These are phyloP conservation scores for Dysmachus trigonus DNA, from an alignment of 2,888 invertebrate genomes.

Conservation along the genomic window DNA sequence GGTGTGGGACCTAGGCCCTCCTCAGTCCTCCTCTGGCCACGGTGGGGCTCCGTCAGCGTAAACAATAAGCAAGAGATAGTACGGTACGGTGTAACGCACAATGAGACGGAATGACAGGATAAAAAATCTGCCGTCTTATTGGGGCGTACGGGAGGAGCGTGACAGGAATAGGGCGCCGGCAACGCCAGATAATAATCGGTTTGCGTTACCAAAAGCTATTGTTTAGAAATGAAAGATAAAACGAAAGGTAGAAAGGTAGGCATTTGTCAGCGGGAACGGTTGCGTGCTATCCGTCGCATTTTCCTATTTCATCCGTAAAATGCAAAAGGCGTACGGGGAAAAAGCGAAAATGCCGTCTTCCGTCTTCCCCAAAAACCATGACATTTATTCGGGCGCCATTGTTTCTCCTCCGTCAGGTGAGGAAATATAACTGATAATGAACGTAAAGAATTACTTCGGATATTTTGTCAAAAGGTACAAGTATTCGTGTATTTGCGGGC, in stretches of 20 bases:
- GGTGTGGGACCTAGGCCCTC: neutral
- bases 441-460: slow-evolving; percentile 11
- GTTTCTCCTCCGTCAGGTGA: neutral
- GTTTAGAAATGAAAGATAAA: slow-evolving; percentile 31
- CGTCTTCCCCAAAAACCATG: neutral
- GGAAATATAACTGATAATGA: slow-evolving; percentile 26
- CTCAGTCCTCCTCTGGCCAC: neutral
- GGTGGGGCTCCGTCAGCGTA: neutral
- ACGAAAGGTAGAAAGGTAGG: slow-evolving; percentile 18
- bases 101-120: slow-evolving; percentile 35
- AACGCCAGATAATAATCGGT: slow-evolving; percentile 36
- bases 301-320: neutral
- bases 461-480: slow-evolving; percentile 13
- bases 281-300: neutral
- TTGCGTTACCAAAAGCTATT: slow-evolving; percentile 42
- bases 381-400: neutral
- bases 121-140: slow-evolving; percentile 40
- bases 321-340: neutral
- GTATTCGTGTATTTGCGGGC: neutral
- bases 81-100: neutral
- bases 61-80: neutral
- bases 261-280: slow-evolving; percentile 21
- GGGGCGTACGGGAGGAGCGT: slow-evolving; percentile 15
- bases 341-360: neutral
- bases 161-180: slow-evolving; percentile 25